Base-by-base conservation (phyloP, 2,888 invertebrate species). In the Ormyrus thymus region DNA sequence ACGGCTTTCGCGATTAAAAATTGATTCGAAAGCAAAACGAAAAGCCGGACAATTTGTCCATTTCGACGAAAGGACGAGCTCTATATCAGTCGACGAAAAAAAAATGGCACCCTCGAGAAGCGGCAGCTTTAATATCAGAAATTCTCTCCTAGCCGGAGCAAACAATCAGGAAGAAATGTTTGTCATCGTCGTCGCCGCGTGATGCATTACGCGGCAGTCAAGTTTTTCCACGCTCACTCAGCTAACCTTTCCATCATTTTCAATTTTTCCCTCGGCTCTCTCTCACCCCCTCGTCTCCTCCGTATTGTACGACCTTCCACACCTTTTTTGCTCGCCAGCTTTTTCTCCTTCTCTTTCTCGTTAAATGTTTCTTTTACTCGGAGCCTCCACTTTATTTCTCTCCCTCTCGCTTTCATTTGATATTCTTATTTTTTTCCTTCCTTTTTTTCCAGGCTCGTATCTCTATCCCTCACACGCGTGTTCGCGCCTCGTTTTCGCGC, bases 201-300 rank as follows among this genome's bases (percentile, higher is more conserved):
- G 59, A 68, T 68, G 68, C 68, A 75, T 75, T 66, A 68, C 53
- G 11, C 48, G 15, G 10, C 43, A 50, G 8, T 7, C 43, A 8
- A n/a, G 9, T 13, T 68, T 61, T 68, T 61, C 45, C 3, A 45
- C 48, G 9, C 50, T 56, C 50, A 50, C 58, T 50, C 56, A 15
- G 66, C 15, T 68, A 46, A 46, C 68, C 53, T 68, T 74, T 68
- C 68, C 29, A 58, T 75, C 59, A 68, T 75, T 75, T 75, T 75
- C 66, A 75, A 75, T 68, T 75, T 61, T 15, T 46, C 61, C 74
- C 45, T 51, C 58, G 13, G 15, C 66, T 64, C 51, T 56, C 46
- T 48, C 65, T 29, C 29, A 3, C 29, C 29, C 29, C 29, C 4
- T 29, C 29, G 29, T 29, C 29, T 29, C 29, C 29, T 29, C n/a